Evolutionary conservation across 2,113 vertebrate genomes (phyloP).

Genomic region (Myrmecophaga tridactyla): DNA sequence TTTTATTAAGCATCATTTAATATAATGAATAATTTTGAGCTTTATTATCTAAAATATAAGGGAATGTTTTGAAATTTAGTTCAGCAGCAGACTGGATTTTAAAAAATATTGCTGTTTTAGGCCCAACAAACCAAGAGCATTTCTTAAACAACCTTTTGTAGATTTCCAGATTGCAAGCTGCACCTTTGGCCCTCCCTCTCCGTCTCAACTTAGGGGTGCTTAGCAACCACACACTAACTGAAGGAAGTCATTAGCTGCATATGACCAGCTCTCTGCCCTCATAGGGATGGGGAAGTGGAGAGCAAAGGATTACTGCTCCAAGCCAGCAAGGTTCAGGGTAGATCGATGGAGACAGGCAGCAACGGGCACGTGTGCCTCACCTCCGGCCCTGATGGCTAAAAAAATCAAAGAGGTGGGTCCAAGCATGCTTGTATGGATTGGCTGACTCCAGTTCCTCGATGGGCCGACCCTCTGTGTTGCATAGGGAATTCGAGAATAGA

Average conservation of each 20-base stretch:
- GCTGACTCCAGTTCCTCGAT: not conserved
- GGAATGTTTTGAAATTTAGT: slow-evolving; percentile 46
- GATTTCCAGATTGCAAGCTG: not conserved
- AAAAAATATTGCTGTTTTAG: slow-evolving; percentile 1
- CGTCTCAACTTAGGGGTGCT: not conserved
- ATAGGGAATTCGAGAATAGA: not conserved
- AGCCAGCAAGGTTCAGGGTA: not conserved
- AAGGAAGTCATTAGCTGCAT: not conserved
- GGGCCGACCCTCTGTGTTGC: not conserved
- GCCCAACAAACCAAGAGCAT: not conserved
- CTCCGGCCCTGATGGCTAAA: not conserved
- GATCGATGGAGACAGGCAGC: not conserved
- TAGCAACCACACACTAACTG: not conserved
- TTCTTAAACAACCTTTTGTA: not conserved
- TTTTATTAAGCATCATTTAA: slow-evolving; percentile 53
- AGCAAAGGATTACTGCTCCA: not conserved
- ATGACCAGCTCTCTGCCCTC: not conserved
- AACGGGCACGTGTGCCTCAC: not conserved
- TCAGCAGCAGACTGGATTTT: slow-evolving; percentile 39
- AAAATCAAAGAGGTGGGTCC: not conserved
- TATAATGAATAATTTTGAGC: slow-evolving; percentile 25
- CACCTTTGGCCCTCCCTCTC: rapidly evolving
- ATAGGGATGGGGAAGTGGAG: not conserved
- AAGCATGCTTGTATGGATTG: rapidly evolving
- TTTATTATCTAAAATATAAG: slow-evolving; percentile 52